Base-by-base conservation (phyloP, 1,140 invertebrate species). In the Prorops nasuta region DNA sequence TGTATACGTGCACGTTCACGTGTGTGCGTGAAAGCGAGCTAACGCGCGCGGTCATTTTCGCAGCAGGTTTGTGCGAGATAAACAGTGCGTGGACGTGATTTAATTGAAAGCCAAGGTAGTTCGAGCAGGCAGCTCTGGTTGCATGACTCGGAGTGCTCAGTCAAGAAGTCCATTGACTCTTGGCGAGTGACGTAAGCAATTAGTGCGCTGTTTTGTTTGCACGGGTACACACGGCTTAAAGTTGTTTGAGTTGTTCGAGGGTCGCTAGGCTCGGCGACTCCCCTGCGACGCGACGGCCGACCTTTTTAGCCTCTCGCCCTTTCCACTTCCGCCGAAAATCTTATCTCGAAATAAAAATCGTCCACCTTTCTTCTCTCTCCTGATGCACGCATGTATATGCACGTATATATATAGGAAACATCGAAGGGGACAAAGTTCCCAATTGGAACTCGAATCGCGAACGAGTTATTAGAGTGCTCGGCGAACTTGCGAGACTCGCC, bases 181-280 rank as follows among this genome's bases (percentile, higher is more conserved):
- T 56, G 64, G 57, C 60, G 66, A 74, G 65, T 74, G 72, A 74
- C 69, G 72, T 67, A 71, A 74, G 72, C 70, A 72, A 74, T 74
- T 74, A 74, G 72, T 65, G 66, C 62, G 67, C 66, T 69, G 70
- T 74, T 72, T 74, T 71, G 70, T 72, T 71, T 71, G 69, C 67
- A 63, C 66, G 62, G 57, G 66, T 66, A 62, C 65, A 63, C 59
- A 64, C 54, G 54, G 59, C 56, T 69, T 66, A 60, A 69, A 67
- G 65, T 67, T 69, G 65, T 69, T 69, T 67, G 67, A 67, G 59
- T 63, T 63, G 60, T 65, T 67, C 58, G 64, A 66, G 63, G 64
- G 60, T 22, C 49, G 58, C 56, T 59, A 60, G 54, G 57, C 58
- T 62, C 58, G 46, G 58, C 56, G 58, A 62, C 60, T 62, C 54